phyloP scores from a whole-genome alignment of 2,888 invertebrate genomes.

The Halictus quadricinctus region DNA sequence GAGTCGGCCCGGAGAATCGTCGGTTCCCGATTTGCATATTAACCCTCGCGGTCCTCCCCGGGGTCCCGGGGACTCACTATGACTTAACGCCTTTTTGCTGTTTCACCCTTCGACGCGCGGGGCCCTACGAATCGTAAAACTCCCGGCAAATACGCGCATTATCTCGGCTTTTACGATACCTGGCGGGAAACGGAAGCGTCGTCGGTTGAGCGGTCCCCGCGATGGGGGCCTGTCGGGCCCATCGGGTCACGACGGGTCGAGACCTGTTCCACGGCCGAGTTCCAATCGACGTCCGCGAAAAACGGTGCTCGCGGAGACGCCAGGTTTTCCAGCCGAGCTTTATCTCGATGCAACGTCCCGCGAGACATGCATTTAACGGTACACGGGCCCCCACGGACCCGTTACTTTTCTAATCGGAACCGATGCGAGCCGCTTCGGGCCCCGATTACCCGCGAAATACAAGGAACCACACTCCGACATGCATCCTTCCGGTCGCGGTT shows the following conservation, averaged over 20 bases:
- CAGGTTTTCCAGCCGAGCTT: conserved; percentile 30
- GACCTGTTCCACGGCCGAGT: background rate
- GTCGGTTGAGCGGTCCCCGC: conserved; percentile 17
- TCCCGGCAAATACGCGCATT: conserved; percentile 58
- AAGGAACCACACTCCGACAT: conserved; percentile 61
- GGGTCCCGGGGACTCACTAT: conserved; percentile 74
- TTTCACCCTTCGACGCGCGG: conserved; percentile 26
- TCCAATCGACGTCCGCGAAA: conserved; percentile 15
- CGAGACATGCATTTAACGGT: conserved; percentile 61
- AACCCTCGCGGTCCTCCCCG: conserved; percentile 67
- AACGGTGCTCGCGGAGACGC: background rate
- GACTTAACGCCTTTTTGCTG: conserved; percentile 81
- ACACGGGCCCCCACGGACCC: conserved; percentile 54
- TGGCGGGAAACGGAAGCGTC: conserved; percentile 29
- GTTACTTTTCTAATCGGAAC: conserved; percentile 68
- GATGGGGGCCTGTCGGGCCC: conserved; percentile 38
- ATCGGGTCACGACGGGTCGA: background rate
- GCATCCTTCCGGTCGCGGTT: conserved; percentile 54
- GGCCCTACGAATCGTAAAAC: conserved; percentile 51
- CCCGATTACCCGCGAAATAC: conserved; percentile 63
- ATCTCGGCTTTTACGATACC: conserved; percentile 32
- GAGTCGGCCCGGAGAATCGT: conserved; percentile 8
- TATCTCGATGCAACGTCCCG: conserved; percentile 55
- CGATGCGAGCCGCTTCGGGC: conserved; percentile 52
- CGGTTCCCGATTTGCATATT: conserved; percentile 76